phyloP scores from a whole-genome alignment of 2,888 invertebrate species.

The Onthophagus sagittarius region DNA sequence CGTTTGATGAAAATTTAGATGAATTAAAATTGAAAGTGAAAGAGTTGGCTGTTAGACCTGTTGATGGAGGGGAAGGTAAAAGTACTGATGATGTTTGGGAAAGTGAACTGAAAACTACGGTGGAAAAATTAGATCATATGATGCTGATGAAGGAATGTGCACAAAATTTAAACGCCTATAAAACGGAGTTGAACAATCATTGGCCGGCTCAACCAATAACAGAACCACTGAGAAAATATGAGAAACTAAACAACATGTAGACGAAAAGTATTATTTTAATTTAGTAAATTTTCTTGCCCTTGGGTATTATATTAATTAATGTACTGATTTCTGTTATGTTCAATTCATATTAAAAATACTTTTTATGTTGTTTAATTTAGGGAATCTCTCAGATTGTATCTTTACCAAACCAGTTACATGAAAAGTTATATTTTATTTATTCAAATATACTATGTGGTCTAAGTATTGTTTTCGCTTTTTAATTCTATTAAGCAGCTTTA shows the following conservation, averaged over 20 bases:
- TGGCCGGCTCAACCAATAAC: conserved; percentile 14
- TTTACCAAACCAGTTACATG: neutral
- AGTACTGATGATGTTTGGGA: conserved; percentile 71
- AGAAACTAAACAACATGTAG: neutral
- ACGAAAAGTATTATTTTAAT: neutral
- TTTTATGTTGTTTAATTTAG: neutral
- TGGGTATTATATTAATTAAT: neutral
- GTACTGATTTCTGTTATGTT: neutral
- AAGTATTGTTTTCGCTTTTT: neutral
- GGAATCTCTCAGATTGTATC: neutral
- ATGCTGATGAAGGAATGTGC: conserved; percentile 64
- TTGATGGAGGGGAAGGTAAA: conserved; percentile 65
- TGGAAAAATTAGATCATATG: conserved; percentile 72
- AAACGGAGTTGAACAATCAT: conserved; percentile 22
- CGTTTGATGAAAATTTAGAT: conserved; percentile 51
- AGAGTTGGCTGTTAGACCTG: conserved; percentile 69
- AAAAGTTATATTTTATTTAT: conserved; percentile 1
- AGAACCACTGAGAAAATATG: neutral
- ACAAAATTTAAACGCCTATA: conserved; percentile 50
- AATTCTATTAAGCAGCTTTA: neutral
- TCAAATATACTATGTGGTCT: neutral
- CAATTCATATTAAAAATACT: neutral
- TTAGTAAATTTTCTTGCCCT: conserved; percentile 3
- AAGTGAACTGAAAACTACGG: conserved; percentile 65
- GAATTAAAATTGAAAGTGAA: conserved; percentile 66